These are phyloP conservation scores for Leptinotarsa haldemani DNA, from an alignment of 2,888 invertebrate species.

Conservation along the genomic window DNA sequence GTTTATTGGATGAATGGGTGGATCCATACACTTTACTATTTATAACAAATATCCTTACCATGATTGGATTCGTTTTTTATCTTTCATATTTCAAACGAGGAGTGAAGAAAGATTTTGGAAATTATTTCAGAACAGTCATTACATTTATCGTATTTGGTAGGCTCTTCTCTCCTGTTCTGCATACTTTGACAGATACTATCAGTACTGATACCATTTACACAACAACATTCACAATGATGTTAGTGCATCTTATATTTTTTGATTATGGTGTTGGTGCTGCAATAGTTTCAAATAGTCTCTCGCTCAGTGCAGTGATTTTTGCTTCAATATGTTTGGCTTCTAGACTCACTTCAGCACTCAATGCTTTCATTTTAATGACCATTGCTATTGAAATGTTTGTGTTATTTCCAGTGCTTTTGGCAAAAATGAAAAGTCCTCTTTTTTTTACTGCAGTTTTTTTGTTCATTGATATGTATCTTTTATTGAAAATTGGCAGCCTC, in stretches of 20 bases:
- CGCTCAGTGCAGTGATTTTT: constrained; percentile 94
- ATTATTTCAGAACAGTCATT: constrained; percentile 81
- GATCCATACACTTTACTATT: constrained; percentile 75
- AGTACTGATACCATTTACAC: constrained; percentile 98
- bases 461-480: constrained; percentile 66
- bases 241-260: constrained; percentile 89
- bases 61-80: constrained; percentile 75
- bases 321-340: constrained; percentile 96
- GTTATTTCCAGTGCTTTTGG: constrained; percentile 83
- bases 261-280: constrained; percentile 91
- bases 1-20: constrained; percentile 77
- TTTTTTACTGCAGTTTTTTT: constrained; percentile 69
- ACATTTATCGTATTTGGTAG: constrained; percentile 90
- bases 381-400: constrained; percentile 91
- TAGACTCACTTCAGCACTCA: constrained; percentile 83
- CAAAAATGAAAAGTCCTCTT: constrained; percentile 71
- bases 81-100: constrained; percentile 52
- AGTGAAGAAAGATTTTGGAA: constrained; percentile 59
- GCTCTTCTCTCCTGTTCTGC: constrained; percentile 89
- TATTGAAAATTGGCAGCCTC: constrained; percentile 71
- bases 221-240: constrained; percentile 88
- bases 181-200: constrained; percentile 95
- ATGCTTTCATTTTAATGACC: constrained; percentile 91
- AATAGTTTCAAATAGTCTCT: constrained; percentile 90
- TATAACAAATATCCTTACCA: constrained; percentile 69